Percentiles rank a stretch among this genome's conserved stretches.
Conservation (phyloP, 2,113 vertebrate genomes). For the Rhinoderma darwinii region DNA sequence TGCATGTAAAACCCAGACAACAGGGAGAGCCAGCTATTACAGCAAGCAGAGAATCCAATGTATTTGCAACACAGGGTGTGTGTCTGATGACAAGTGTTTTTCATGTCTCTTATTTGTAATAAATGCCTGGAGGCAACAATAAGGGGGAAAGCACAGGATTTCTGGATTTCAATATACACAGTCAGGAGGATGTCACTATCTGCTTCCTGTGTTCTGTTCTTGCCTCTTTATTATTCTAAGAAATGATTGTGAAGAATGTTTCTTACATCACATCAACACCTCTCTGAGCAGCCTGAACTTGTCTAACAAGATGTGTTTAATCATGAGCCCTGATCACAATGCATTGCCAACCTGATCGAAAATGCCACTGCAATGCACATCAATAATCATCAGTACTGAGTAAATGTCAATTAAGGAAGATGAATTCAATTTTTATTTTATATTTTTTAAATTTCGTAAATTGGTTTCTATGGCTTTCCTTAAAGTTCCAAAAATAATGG, state of each 20-base stretch:
- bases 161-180: neutral
- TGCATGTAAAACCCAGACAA: no score
- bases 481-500: neutral
- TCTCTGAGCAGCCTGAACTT: conserved; percentile 35
- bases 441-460: no score
- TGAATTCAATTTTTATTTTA: neutral
- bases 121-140: neutral
- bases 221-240: neutral
- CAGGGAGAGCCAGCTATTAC: no score
- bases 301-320: neutral
- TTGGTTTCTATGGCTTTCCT: neutral
- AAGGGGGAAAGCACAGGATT: neutral
- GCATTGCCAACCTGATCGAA: neutral
- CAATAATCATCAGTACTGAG: neutral
- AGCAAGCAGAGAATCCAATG: neutral
- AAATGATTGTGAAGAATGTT: conserved; percentile 23
- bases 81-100: neutral
- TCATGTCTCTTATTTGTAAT: neutral
- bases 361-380: neutral
- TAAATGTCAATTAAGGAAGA: neutral
- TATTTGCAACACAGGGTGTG: neutral
- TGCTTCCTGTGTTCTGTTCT: neutral
- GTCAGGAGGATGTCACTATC: neutral
- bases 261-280: neutral
- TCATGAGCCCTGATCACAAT: neutral